These are phyloP conservation scores for Enteromius unitaeniatus DNA, from an alignment of 2,797 vertebrate species.

Conservation along the genomic window DNA sequence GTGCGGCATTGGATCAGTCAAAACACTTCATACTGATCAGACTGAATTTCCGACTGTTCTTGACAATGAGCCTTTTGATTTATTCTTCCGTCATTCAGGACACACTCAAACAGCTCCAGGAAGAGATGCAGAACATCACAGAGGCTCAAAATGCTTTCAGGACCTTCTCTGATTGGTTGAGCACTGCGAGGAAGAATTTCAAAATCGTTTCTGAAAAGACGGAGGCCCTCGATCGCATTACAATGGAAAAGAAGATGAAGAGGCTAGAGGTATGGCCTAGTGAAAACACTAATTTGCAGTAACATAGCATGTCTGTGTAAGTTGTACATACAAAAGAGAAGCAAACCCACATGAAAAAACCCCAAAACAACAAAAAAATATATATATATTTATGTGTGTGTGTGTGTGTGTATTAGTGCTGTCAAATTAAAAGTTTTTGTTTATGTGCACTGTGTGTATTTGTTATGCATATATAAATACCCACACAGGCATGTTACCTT, in stretches of 20 bases:
- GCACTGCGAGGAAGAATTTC: slow-evolving; percentile 84
- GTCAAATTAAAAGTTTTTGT: no score
- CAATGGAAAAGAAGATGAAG: slow-evolving; percentile 91
- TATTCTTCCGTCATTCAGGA: slow-evolving; percentile 77
- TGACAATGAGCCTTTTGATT: slow-evolving; percentile 42
- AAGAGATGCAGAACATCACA: slow-evolving; percentile 88
- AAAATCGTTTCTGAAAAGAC: slow-evolving; percentile 77
- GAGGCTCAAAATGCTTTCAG: slow-evolving; percentile 86
- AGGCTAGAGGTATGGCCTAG: slow-evolving; percentile 85
- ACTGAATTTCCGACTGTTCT: slow-evolving; percentile 17
- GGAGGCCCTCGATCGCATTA: slow-evolving; percentile 81
- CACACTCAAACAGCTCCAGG: slow-evolving; percentile 89
- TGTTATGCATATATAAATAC: neutral
- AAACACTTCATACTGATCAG: slow-evolving; percentile 28
- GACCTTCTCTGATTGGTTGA: slow-evolving; percentile 89
- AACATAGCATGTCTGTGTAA: neutral
- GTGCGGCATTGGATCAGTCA: slow-evolving; percentile 29
- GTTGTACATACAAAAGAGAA: neutral
- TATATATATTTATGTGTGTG: no score
- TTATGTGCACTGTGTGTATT: neutral
- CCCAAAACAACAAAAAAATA: no score
- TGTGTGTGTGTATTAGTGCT: neutral
- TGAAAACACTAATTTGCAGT: neutral
- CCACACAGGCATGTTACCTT: neutral
- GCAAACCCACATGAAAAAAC: neutral